Evolutionary conservation across 2,888 invertebrate species (phyloP), one percentile per base, ranked within the genome.

Genomic region (Thalpophila matura): DNA sequence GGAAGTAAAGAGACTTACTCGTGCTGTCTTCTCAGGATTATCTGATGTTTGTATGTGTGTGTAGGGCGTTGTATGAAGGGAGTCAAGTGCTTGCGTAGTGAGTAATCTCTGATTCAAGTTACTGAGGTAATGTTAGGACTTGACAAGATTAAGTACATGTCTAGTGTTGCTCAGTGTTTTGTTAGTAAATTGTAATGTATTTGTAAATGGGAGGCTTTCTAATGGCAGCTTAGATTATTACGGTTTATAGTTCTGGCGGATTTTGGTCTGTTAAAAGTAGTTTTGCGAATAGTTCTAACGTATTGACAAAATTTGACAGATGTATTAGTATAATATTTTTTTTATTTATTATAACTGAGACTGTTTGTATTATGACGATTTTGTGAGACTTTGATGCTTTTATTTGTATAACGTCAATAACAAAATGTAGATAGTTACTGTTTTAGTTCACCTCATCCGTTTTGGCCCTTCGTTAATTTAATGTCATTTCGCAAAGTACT

Each of bases 91-190:
- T 50, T 47, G 16, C 14, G 18, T 43, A 37, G 51, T 33, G 22
- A 54, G 50, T 65, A 35, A 69, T 50, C 51, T 67, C 4, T 27
- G 38, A 56, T 45, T 70, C 29, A 50, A 46, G 58, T 75, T 38
- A 54, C 65, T 71, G 57, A 71, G 71, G 59, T 74, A 79, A 79
- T 69, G 64, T 62, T 35, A 50, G 59, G 31, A 64, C 67, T 58
- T 61, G 74, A 72, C 72, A 74, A 68, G 77, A 79, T 74, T 67
- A 65, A 77, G 66, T 79, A 62, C 62, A 50, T 37, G 31, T 53
- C 57, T 66, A 62, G 64, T 62, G 46, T 59, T 51, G 50, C 49
- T 71, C 50, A 59, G 47, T 49, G 66, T 71, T 75, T 65, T 68
- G 76, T 75, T 75, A 56, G 55, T 63, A 66, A 74, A 62, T 67